Evolutionary conservation across 2,113 vertebrate genomes (phyloP).

Genomic region (Brachyhypopomus occidentalis): DNA sequence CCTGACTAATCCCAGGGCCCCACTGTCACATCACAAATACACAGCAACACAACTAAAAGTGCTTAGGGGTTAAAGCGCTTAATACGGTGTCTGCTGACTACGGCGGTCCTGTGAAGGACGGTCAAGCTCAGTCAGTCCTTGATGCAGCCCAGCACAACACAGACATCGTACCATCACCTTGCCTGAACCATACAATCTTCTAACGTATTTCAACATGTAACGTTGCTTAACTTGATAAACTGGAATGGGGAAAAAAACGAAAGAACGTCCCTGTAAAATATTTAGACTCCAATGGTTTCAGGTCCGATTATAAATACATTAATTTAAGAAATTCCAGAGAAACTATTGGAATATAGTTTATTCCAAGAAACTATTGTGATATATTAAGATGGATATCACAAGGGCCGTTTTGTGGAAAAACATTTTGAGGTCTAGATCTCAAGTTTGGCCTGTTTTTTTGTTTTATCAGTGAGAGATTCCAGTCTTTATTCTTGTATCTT

Average conservation of each 20-base stretch:
- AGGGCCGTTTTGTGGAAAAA: no score
- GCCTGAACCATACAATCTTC: background rate
- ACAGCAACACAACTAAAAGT: slow-evolving; percentile 6
- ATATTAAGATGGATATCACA: no score
- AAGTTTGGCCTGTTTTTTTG: no score
- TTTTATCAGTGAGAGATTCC: no score
- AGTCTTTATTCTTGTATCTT: no score
- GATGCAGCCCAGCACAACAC: background rate
- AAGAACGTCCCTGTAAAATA: background rate
- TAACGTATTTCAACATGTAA: no score
- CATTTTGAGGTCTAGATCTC: no score
- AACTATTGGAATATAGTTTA: no score
- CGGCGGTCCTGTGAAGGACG: background rate
- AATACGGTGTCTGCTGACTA: background rate
- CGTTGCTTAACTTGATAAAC: no score
- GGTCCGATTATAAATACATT: background rate
- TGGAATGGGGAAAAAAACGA: no score
- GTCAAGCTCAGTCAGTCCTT: background rate
- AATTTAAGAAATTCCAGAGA: no score
- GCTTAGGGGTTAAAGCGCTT: background rate
- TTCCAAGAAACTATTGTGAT: background rate
- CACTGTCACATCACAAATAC: slow-evolving; percentile 2
- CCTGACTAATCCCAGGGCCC: background rate
- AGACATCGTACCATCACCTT: background rate
- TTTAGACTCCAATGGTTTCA: background rate